phyloP scores from a whole-genome alignment of 2,888 invertebrate genomes.

The Nezara viridula region DNA sequence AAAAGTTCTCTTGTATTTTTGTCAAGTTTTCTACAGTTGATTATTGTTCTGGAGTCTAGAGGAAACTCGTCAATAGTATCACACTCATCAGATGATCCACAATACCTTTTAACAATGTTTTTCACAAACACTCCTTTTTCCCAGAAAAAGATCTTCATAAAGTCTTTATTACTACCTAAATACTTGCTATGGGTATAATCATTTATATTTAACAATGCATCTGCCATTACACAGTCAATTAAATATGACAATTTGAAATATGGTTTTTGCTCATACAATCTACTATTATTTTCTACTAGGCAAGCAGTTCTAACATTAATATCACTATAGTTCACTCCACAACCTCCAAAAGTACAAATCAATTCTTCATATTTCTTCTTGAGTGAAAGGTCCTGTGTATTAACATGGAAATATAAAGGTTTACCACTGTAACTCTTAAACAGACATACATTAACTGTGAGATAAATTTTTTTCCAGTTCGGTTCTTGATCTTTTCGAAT shows the following conservation, averaged over 20 bases:
- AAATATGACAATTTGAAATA: constrained; percentile 30
- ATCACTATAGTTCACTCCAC: background rate
- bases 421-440: constrained; percentile 11
- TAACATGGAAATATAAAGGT: constrained; percentile 17
- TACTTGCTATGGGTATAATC: background rate
- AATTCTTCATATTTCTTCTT: constrained; percentile 50
- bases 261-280: background rate
- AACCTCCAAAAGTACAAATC: background rate
- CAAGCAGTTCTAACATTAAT: constrained; percentile 15
- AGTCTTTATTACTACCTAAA: background rate
- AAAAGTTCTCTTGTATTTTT: constrained; percentile 46
- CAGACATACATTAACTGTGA: background rate
- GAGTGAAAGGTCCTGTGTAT: background rate
- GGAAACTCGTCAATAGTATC: background rate
- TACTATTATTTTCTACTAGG: constrained; percentile 4
- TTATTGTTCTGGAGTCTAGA: background rate
- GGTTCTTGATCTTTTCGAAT: background rate
- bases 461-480: constrained; percentile 26
- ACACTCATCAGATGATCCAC: background rate
- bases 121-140: background rate
- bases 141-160: constrained; percentile 43
- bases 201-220: constrained; percentile 40
- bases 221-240: constrained; percentile 7
- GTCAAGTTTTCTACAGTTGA: background rate
- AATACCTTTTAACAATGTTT: background rate